phyloP scores from a whole-genome alignment of 2,888 invertebrate species.

The Embidobia sp. region DNA sequence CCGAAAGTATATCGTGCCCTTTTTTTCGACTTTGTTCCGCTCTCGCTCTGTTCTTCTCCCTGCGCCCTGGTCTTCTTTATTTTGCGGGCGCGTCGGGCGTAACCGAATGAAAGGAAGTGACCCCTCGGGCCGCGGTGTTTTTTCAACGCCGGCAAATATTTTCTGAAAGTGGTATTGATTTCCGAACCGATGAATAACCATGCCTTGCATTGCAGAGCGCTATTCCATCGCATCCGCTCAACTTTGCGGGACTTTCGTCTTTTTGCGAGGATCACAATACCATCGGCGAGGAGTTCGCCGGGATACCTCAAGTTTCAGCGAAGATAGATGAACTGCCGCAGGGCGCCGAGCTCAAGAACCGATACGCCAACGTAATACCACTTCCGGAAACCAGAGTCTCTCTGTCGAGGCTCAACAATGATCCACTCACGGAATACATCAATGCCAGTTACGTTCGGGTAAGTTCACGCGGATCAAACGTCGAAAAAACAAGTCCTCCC shows the following conservation, averaged over 20 bases:
- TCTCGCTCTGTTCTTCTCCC: not conserved
- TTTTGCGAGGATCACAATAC: slow-evolving; percentile 87
- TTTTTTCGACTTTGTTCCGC: no score
- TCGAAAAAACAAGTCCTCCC: slow-evolving; percentile 37
- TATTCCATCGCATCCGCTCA: slow-evolving; percentile 88
- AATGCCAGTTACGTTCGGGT: slow-evolving; percentile 97
- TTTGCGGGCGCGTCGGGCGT: slow-evolving; percentile 24
- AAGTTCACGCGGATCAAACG: slow-evolving; percentile 78
- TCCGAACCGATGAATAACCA: slow-evolving; percentile 46
- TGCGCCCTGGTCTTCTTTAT: not conserved
- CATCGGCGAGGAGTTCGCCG: slow-evolving; percentile 90
- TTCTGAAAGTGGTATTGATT: slow-evolving; percentile 46
- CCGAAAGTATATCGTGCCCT: slow-evolving; percentile 32
- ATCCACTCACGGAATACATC: slow-evolving; percentile 93
- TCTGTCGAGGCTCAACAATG: slow-evolving; percentile 87
- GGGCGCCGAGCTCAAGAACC: slow-evolving; percentile 94
- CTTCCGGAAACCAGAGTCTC: slow-evolving; percentile 94
- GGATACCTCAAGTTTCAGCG: slow-evolving; percentile 90
- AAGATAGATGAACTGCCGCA: slow-evolving; percentile 91
- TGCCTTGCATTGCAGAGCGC: slow-evolving; percentile 72
- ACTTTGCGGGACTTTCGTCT: slow-evolving; percentile 89
- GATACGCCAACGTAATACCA: slow-evolving; percentile 97
- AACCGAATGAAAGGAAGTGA: slow-evolving; percentile 29
- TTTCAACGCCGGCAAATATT: slow-evolving; percentile 30
- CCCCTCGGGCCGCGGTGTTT: slow-evolving; percentile 5